Conservation (phyloP, 2,888 invertebrate species). For the Escarpia spicata region DNA sequence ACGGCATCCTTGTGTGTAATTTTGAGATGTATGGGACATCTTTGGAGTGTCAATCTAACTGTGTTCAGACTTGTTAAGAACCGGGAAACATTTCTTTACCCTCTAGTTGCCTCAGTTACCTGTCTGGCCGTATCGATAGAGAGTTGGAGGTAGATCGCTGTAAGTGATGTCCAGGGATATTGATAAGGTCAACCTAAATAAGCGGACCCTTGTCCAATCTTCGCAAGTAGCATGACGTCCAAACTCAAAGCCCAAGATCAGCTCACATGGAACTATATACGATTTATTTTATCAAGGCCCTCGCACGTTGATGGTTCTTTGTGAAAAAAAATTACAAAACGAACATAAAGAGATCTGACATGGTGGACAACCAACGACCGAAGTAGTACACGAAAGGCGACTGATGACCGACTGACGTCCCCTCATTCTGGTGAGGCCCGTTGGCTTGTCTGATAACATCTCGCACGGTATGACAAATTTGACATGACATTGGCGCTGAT, state of each 20-base stretch:
- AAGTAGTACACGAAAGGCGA: background rate
- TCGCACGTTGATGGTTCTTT: background rate
- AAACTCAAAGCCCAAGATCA: background rate
- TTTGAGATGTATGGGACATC: too few relatives aligned
- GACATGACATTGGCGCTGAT: background rate
- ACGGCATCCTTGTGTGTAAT: too few relatives aligned
- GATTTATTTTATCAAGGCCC: background rate
- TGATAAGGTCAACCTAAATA: background rate
- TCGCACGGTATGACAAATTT: background rate
- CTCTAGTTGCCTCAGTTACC: background rate
- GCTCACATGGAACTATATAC: background rate
- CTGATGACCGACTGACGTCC: background rate
- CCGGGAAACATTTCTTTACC: too few relatives aligned
- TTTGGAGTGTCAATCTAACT: too few relatives aligned
- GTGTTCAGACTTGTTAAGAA: too few relatives aligned
- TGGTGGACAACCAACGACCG: background rate
- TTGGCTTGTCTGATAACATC: background rate
- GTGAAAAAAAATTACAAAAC: background rate
- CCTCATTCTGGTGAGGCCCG: background rate
- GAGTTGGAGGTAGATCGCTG: background rate
- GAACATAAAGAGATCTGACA: background rate
- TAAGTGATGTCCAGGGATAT: background rate
- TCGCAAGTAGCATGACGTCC: background rate
- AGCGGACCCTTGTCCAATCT: background rate
- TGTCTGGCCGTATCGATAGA: background rate